Conservation (phyloP, 2,888 invertebrate genomes). For the Melanotus villosus region DNA sequence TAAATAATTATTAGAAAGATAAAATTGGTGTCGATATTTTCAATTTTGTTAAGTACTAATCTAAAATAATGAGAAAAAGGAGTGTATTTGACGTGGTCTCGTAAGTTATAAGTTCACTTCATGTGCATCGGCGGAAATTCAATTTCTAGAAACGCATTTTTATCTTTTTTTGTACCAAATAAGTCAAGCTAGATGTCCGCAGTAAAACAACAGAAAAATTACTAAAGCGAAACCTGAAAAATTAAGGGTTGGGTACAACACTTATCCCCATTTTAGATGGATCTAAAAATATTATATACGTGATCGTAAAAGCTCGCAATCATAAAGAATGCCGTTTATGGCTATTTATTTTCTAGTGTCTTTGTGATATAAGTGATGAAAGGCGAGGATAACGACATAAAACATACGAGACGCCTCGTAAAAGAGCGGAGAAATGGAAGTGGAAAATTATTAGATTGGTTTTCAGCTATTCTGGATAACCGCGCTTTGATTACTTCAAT, state of each 20-base stretch:
- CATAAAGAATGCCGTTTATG: constrained; percentile 46
- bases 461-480: constrained; percentile 59
- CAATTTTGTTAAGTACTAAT: too few relatives aligned
- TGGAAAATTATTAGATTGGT: constrained; percentile 61
- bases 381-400: constrained; percentile 52
- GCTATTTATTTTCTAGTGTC: constrained; percentile 48
- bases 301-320: constrained; percentile 45
- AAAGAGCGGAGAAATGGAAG: constrained; percentile 57
- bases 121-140: too few relatives aligned
- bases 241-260: not conserved
- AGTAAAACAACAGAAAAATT: not conserved
- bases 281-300: constrained; percentile 41
- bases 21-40: too few relatives aligned
- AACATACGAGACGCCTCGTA: constrained; percentile 57
- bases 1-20: too few relatives aligned
- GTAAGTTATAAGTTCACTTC: too few relatives aligned
- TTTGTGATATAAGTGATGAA: constrained; percentile 50
- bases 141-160: too few relatives aligned
- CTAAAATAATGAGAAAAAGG: too few relatives aligned
- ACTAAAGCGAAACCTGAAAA: not conserved
- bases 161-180: too few relatives aligned
- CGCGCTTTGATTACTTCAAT: constrained; percentile 61
- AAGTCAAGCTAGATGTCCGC: not conserved
- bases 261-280: not conserved
- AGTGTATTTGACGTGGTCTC: too few relatives aligned